Base-by-base conservation (phyloP, 2,888 invertebrate species). In the Marronus borbonicus region DNA sequence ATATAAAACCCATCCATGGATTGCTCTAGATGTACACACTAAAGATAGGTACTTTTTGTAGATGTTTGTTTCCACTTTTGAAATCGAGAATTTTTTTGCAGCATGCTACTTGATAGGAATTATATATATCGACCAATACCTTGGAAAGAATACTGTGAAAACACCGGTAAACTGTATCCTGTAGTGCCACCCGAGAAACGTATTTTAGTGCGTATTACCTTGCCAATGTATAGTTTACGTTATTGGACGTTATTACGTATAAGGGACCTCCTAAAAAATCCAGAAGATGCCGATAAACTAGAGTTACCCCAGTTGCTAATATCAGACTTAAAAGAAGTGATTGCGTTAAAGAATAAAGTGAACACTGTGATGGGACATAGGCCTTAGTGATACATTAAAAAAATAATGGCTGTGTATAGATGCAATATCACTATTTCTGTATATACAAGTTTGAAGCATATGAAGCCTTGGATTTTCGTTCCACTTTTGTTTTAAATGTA, bases 1-100 rank as follows among this genome's bases (percentile, higher is more conserved):
- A 0, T 97, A 90, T 86, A 92, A 93, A 14, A 93, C 93, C 0
- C 97, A 97, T 88, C 95, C 95, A 0, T 97, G 97, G 96, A 92
- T 96, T 80, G 96, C 96, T 85, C 89, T 93, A 0, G 95, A 96
- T 86, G 88, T 91, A 0, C 87, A 90, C 0, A 94, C 95, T 0
- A 92, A 92, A 69, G 95, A 95, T 83, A 90, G 91, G 55, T 88
- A 93, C 87, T 90, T 62, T 44, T 44, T 5, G 12, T 10, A 62
- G 31, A n/a, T n/a, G 14, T 58, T 4, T 20, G 5, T 4, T 58
- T 20, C 5, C 2, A 8, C 4, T 14, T 28, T 2, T 14, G 8
- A 17, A 24, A 49, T 28, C 17, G 0, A 55, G 80, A 78, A 31
- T 5, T 17, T 2, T 39, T 14, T 74, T 74, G 24, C 24, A 74